Evolutionary conservation across 2,113 vertebrate genomes (phyloP), one percentile per base, ranked within the genome.

Genomic region (Clarias magur): DNA sequence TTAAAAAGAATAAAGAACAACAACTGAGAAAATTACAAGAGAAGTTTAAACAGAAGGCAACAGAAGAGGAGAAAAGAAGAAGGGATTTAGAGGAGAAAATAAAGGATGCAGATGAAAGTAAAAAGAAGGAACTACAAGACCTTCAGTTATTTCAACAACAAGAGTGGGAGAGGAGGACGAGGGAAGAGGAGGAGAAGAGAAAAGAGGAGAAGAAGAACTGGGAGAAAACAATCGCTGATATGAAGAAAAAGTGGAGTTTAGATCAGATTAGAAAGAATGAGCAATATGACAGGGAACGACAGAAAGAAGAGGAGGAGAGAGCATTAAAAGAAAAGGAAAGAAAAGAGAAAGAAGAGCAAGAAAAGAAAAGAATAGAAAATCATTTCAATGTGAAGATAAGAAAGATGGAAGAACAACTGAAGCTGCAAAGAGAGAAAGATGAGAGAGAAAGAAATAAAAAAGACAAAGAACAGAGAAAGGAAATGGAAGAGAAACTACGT

Each of bases 41-140:
- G n/a, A n/a, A n/a, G n/a, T n/a, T n/a, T n/a, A n/a, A n/a, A n/a
- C n/a, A n/a, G n/a, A n/a, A n/a, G n/a, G n/a, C n/a, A n/a, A n/a
- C n/a, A n/a, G n/a, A n/a, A n/a, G n/a, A n/a, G n/a, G n/a, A n/a
- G n/a, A n/a, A n/a, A n/a, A n/a, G n/a, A n/a, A n/a, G n/a, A n/a
- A n/a, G n/a, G n/a, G n/a, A n/a, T n/a, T n/a, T n/a, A n/a, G n/a
- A n/a, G n/a, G n/a, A n/a, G n/a, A n/a, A n/a, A n/a, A n/a, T n/a
- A n/a, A n/a, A n/a, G n/a, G n/a, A n/a, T n/a, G n/a, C n/a, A n/a
- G n/a, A n/a, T n/a, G n/a, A n/a, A n/a, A n/a, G n/a, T n/a, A n/a
- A n/a, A n/a, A n/a, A n/a, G 84, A 85, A 48, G 27, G 72, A 85
- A 42, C 84, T 76, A 1, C 57, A 60, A n/a, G 54, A 75, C 21